phyloP scores from a whole-genome alignment of 1,140 invertebrate genomes.

The Solen grandis region DNA sequence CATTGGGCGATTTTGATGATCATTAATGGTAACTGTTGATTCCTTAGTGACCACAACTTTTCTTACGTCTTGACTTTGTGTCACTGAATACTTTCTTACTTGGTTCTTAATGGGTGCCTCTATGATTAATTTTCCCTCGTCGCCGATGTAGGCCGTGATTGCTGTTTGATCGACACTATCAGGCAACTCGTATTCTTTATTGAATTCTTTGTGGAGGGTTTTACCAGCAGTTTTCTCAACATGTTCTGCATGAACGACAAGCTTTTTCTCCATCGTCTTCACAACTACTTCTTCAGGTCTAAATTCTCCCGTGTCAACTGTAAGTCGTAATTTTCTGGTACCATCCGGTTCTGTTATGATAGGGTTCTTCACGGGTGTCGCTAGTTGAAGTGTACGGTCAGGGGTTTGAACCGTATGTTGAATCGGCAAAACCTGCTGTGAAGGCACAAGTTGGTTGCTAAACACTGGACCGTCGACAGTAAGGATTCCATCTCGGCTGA shows the following conservation, averaged over 20 bases:
- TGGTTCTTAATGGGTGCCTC: constrained; percentile 77
- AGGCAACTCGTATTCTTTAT: constrained; percentile 80
- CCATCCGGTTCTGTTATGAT: constrained; percentile 78
- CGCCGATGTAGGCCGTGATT: constrained; percentile 78
- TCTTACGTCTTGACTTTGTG: constrained; percentile 74
- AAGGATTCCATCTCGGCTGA: constrained; percentile 78
- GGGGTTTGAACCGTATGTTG: constrained; percentile 44
- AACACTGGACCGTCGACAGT: constrained; percentile 73
- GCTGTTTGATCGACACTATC: constrained; percentile 78
- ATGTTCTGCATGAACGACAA: constrained; percentile 79
- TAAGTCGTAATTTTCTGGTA: constrained; percentile 73
- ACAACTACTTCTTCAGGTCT: constrained; percentile 78
- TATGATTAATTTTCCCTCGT: constrained; percentile 77
- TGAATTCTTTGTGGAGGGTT: constrained; percentile 79
- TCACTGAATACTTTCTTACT: constrained; percentile 72
- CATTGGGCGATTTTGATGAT: constrained; percentile 71
- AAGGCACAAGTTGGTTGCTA: constrained; percentile 55
- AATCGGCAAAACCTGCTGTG: constrained; percentile 67
- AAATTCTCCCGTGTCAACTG: constrained; percentile 77
- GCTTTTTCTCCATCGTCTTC: constrained; percentile 77
- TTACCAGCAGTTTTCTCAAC: constrained; percentile 76
- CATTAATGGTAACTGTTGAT: constrained; percentile 75
- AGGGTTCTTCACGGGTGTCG: constrained; percentile 75
- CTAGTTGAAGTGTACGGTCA: constrained; percentile 61
- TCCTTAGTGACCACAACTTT: constrained; percentile 76